phyloP scores from a whole-genome alignment of 2,888 invertebrate genomes.

The Gryllus longicercus region DNA sequence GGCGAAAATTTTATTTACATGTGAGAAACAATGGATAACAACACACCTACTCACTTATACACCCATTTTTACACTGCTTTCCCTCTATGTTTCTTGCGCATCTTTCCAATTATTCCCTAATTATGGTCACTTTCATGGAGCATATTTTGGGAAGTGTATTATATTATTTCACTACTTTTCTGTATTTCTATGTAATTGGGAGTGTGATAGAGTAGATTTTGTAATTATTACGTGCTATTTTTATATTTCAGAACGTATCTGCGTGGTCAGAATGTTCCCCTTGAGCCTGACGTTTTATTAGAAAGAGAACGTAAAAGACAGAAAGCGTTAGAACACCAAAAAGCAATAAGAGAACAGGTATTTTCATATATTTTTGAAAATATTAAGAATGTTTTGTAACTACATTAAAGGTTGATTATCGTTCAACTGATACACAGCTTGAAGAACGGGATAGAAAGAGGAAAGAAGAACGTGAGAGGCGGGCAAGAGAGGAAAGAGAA shows the following conservation, averaged over 20 bases:
- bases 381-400: neutral
- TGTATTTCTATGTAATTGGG: no score
- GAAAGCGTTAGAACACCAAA: slow-evolving; percentile 81
- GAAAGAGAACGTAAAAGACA: slow-evolving; percentile 79
- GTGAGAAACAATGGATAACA: no score
- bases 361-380: neutral
- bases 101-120: no score
- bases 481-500: slow-evolving; percentile 70
- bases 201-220: no score
- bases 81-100: no score
- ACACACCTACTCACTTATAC: no score
- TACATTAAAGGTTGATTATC: neutral
- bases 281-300: slow-evolving; percentile 74
- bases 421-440: slow-evolving; percentile 51
- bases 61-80: no score
- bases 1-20: no score
- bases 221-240: no score
- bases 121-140: no score
- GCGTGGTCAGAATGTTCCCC: slow-evolving; percentile 79
- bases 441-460: slow-evolving; percentile 75
- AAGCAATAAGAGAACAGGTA: slow-evolving; percentile 70
- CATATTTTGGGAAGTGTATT: no score
- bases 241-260: slow-evolving; percentile 58
- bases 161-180: no score
- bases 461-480: slow-evolving; percentile 71